Evolutionary conservation across 2,888 invertebrate genomes (phyloP).

Genomic region (Copidosoma aretas): DNA sequence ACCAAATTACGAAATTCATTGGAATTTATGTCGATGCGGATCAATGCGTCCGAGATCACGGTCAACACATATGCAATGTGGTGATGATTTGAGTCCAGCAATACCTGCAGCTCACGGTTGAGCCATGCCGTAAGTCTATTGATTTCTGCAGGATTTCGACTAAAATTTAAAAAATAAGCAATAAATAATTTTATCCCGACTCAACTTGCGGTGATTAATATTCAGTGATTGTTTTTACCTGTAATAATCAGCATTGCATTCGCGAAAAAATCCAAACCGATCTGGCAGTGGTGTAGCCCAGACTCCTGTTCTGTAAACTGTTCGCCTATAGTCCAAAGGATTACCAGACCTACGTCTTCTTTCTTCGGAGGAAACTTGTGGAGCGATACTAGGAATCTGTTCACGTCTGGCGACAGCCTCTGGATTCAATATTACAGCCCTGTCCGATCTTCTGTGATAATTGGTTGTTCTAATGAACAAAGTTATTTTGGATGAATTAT

Average conservation of each 20-base stretch:
- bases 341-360: conserved; percentile 48
- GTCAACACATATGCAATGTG: conserved; percentile 73
- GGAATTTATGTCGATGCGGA: conserved; percentile 72
- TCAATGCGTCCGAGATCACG: conserved; percentile 74
- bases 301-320: conserved; percentile 75
- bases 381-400: conserved; percentile 48
- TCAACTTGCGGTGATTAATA: background rate
- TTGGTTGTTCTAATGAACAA: conserved; percentile 72
- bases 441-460: conserved; percentile 65
- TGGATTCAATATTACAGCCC: conserved; percentile 51
- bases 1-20: conserved; percentile 75
- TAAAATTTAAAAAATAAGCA: conserved; percentile 54
- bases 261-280: conserved; percentile 74
- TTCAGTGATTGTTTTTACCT: conserved; percentile 64
- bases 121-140: conserved; percentile 88
- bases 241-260: conserved; percentile 78
- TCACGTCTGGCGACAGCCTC: conserved; percentile 52
- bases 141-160: conserved; percentile 79
- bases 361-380: conserved; percentile 48
- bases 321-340: conserved; percentile 50
- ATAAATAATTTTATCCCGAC: background rate
- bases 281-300: conserved; percentile 78
- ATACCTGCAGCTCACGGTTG: conserved; percentile 81
- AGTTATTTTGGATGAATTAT: conserved; percentile 1
- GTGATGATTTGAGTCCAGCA: conserved; percentile 72